Base-by-base conservation (phyloP, 1,140 invertebrate genomes). In the Solenopsis fugax region DNA sequence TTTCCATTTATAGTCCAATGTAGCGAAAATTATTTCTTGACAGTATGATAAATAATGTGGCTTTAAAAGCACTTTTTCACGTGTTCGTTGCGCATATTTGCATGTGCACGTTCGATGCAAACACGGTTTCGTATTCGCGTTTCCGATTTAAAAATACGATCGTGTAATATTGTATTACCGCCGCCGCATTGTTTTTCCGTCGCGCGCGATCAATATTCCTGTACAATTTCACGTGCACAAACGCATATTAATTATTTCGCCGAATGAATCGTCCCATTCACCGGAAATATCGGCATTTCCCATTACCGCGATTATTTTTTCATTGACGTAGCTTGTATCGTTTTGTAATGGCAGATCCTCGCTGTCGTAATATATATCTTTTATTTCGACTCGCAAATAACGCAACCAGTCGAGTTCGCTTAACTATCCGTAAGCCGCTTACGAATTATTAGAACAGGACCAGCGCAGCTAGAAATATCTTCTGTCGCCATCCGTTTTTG, bases 371-470 rank as follows among this genome's bases (percentile, higher is more conserved):
- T 87, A 81, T 69, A 84, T 87, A 81, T 69, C 80, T 90, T 90
- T 86, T 65, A 90, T 89, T 77, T 81, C 87, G 81, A 73, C 60
- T 81, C 56, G 62, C 76, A 50, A 84, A 90, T 73, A 90, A 76
- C 69, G 3, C 50, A 45, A 45, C 54, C 34, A 12, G 75, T 88
- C 62, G 77, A 90, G 86, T 90, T 90, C 81, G 37, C 81, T 87
- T 84, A 82, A 90, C 87, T 90, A 91, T 69, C 58, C n/a, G 71
- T 84, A 90, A 91, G 82, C 89, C 71, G 87, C 89, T 90, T 90
- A 90, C 76, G 50, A 90, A 88, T 77, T 90, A 86, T 90, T 88
- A 88, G 71, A 81, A 82, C 82, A n/a, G 41, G 75, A 77, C 71
- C 60, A 80, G 82, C 56, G 56, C 76, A 71, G 21, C 75, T 82